Conservation (phyloP, 2,888 invertebrate species). For the Oxyteleia sp. region DNA sequence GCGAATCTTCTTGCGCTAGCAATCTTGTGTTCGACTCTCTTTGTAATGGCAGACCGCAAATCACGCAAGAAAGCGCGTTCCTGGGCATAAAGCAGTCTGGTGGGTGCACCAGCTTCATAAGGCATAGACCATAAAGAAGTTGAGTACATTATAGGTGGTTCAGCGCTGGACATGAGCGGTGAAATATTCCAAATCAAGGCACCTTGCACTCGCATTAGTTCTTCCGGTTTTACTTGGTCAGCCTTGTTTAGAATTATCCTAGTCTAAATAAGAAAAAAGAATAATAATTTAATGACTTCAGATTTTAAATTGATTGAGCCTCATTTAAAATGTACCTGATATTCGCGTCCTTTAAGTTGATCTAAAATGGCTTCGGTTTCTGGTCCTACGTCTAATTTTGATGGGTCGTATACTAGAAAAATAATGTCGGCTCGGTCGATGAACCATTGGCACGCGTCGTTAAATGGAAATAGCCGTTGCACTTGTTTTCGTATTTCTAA, state of each 20-base stretch:
- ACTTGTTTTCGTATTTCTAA: constrained; percentile 97
- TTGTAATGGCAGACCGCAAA: constrained; percentile 94
- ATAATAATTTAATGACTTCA: too few relatives aligned
- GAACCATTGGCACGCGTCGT: constrained; percentile 99
- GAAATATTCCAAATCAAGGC: constrained; percentile 98
- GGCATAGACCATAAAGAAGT: constrained; percentile 96
- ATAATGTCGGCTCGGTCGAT: constrained; percentile 98
- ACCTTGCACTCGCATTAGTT: constrained; percentile 97
- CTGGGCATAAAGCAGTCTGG: constrained; percentile 94
- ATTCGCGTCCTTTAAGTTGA: constrained; percentile 97
- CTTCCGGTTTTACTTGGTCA: constrained; percentile 96
- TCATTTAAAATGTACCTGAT: constrained; percentile 90
- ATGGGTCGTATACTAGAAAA: constrained; percentile 97
- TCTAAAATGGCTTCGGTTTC: constrained; percentile 98
- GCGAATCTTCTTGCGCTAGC: constrained; percentile 98
- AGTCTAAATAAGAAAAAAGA: constrained; percentile 90
- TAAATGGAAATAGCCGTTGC: constrained; percentile 97
- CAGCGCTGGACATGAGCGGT: constrained; percentile 97
- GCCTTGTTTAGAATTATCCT: constrained; percentile 98
- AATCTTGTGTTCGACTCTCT: constrained; percentile 97
- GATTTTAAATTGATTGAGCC: too few relatives aligned
- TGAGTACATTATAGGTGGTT: constrained; percentile 97
- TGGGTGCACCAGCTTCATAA: constrained; percentile 94
- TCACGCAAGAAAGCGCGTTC: constrained; percentile 96
- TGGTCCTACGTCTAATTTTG: constrained; percentile 97